These are phyloP conservation scores for Sphaeramia orbicularis DNA, from an alignment of 2,797 vertebrate genomes.

Conservation along the genomic window DNA sequence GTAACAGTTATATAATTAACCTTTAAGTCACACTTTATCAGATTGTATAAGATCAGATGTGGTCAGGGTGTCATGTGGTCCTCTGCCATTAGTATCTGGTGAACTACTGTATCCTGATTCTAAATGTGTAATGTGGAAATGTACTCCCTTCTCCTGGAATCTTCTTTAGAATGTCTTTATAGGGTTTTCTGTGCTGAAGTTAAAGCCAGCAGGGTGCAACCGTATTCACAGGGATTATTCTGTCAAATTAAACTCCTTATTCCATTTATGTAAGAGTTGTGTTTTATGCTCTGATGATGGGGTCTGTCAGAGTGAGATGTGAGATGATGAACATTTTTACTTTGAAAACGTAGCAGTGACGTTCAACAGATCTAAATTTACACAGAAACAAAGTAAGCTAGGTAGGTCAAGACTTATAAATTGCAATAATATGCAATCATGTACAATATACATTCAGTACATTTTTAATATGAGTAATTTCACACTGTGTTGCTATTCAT, in stretches of 20 bases:
- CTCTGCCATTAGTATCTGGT: slow-evolving; percentile 17
- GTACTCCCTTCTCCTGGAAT: slow-evolving; percentile 16
- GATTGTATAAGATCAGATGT: too few relatives aligned
- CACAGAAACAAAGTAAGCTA: not conserved
- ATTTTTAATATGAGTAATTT: not conserved
- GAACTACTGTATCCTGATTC: not conserved
- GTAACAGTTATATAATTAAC: too few relatives aligned
- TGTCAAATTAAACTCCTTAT: slow-evolving; percentile 36
- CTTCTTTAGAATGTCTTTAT: slow-evolving; percentile 8
- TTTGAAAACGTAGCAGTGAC: slow-evolving; percentile 1
- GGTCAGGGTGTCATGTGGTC: not conserved
- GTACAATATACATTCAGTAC: not conserved
- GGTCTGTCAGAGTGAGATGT: not conserved
- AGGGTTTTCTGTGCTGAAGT: slow-evolving; percentile 4
- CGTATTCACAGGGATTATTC: slow-evolving; percentile 22
- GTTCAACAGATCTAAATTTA: not conserved
- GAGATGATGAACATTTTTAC: slow-evolving; percentile 1
- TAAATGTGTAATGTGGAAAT: too few relatives aligned
- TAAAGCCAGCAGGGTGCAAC: slow-evolving; percentile 30
- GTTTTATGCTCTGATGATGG: slow-evolving; percentile 17
- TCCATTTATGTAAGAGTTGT: slow-evolving; percentile 16
- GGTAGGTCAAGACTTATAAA: not conserved
- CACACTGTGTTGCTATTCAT: not conserved
- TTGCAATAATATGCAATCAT: not conserved
- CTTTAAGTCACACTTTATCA: too few relatives aligned